These are phyloP conservation scores for Drosophila busckii DNA, from an alignment of 1,140 invertebrate species.

Conservation along the genomic window DNA sequence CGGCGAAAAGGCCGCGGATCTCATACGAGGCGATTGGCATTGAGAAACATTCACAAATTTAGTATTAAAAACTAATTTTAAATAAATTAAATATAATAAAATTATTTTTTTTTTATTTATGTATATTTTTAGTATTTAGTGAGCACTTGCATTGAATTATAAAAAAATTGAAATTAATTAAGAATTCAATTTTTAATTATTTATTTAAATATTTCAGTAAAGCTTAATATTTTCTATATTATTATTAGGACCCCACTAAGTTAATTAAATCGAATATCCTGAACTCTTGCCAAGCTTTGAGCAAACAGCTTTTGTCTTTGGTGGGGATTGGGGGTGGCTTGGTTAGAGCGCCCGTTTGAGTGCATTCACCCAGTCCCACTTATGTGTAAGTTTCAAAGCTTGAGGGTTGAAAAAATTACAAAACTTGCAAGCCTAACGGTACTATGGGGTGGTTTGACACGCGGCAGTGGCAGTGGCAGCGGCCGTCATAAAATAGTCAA, in stretches of 20 bases:
- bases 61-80: too few relatives aligned
- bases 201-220: too few relatives aligned
- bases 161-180: too few relatives aligned
- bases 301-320: background rate
- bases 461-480: too few relatives aligned
- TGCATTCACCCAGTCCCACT: conserved; percentile 77
- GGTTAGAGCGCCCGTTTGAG: conserved; percentile 80
- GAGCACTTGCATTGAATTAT: too few relatives aligned
- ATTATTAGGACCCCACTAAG: conserved; percentile 35
- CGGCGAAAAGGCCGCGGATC: conserved; percentile 91
- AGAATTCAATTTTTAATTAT: too few relatives aligned
- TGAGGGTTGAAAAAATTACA: conserved; percentile 56
- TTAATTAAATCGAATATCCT: conserved; percentile 68
- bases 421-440: conserved; percentile 23
- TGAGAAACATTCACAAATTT: too few relatives aligned
- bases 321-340: conserved; percentile 13
- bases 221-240: background rate
- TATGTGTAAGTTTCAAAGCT: too few relatives aligned
- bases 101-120: too few relatives aligned
- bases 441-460: conserved; percentile 46
- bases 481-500: conserved; percentile 33
- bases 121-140: conserved; percentile 6
- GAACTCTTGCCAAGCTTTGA: conserved; percentile 19
- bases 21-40: conserved; percentile 87
- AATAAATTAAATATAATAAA: too few relatives aligned